Percentiles rank a stretch among this genome's conserved stretches.
Conservation (phyloP, 2,888 invertebrate genomes). For the Parasteatoda lunata region DNA sequence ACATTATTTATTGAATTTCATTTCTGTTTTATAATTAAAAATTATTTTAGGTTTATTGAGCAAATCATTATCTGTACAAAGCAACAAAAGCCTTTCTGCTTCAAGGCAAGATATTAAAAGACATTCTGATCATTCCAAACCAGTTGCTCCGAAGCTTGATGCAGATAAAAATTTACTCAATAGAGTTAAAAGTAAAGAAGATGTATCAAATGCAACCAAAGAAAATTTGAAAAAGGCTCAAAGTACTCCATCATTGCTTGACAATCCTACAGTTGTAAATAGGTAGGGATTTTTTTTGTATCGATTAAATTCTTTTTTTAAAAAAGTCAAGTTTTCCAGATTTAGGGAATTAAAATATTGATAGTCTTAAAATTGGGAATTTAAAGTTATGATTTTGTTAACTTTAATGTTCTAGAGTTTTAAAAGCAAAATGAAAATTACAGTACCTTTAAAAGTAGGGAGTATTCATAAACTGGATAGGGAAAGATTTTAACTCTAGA, state of each 20-base stretch:
- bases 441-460: no score
- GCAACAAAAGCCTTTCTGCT: slow-evolving; percentile 26
- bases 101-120: slow-evolving; percentile 38
- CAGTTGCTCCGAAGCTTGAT: slow-evolving; percentile 49
- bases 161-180: slow-evolving; percentile 39
- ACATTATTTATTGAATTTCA: neutral
- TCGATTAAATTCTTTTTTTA: no score
- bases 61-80: slow-evolving; percentile 24
- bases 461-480: no score
- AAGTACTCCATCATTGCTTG: slow-evolving; percentile 59
- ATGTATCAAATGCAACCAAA: slow-evolving; percentile 32
- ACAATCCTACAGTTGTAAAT: slow-evolving; percentile 41
- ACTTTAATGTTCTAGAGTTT: no score
- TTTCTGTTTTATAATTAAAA: neutral
- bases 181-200: slow-evolving; percentile 63
- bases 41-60: slow-evolving; percentile 28
- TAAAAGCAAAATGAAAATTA: no score
- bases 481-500: no score
- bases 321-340: no score
- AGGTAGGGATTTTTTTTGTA: slow-evolving; percentile 13
- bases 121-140: slow-evolving; percentile 22
- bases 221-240: slow-evolving; percentile 61
- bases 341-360: no score
- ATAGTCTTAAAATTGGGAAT: no score
- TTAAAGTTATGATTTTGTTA: no score